Evolutionary conservation across 2,888 invertebrate species (phyloP).

Genomic region (Acleris cristana): DNA sequence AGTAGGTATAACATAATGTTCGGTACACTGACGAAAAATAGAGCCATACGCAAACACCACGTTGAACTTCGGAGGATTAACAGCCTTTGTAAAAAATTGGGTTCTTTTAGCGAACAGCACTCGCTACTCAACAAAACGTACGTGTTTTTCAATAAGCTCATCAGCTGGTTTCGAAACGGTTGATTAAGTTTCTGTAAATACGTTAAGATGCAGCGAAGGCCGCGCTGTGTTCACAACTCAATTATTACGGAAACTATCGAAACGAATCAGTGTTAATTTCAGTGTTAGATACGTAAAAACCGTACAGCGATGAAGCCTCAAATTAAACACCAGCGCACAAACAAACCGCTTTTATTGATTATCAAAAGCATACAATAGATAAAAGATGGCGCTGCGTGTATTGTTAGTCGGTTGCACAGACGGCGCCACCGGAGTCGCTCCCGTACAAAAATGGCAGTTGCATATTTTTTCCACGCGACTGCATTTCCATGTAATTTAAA

Average conservation of each 20-base stretch:
- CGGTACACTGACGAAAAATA: no score
- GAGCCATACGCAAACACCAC: no score
- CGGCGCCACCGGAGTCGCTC: conserved; percentile 82
- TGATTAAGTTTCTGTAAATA: conserved; percentile 2
- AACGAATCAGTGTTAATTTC: conserved; percentile 24
- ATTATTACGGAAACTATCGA: conserved; percentile 1
- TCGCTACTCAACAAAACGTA: not conserved
- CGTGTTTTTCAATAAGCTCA: conserved; percentile 11
- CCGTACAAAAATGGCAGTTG: conserved; percentile 82
- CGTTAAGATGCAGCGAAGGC: not conserved
- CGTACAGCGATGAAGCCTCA: conserved; percentile 24
- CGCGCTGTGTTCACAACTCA: not conserved
- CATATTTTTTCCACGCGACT: conserved; percentile 76
- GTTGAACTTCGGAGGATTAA: conserved; percentile 18
- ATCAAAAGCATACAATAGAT: conserved; percentile 77
- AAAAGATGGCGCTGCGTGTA: conserved; percentile 79
- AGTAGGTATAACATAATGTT: no score
- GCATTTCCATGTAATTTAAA: conserved; percentile 44
- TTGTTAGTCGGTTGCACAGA: conserved; percentile 76
- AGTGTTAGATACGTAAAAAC: conserved; percentile 10
- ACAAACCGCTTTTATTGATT: conserved; percentile 71
- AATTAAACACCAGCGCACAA: conserved; percentile 33
- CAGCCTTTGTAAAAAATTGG: conserved; percentile 25
- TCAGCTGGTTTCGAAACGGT: not conserved
- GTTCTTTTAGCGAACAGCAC: conserved; percentile 25